phyloP scores from a whole-genome alignment of 2,113 vertebrate genomes.

The Mungos mungo region DNA sequence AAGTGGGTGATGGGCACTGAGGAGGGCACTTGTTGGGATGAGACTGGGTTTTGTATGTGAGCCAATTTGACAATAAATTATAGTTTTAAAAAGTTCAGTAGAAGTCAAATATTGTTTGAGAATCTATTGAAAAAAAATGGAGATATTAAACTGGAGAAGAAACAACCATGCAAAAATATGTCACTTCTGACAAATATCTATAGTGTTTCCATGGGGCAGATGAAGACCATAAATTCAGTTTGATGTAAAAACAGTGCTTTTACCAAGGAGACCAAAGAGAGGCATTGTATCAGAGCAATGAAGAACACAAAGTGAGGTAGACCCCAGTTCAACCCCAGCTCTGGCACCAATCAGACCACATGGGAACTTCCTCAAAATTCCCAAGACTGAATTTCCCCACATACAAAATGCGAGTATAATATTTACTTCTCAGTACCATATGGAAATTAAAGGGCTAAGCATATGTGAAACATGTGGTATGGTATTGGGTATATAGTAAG shows the following conservation, averaged over 20 bases:
- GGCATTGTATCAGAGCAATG: background rate
- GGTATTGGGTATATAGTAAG: background rate
- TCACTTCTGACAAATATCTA: background rate
- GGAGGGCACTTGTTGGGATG: too few species aligned
- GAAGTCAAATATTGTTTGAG: background rate
- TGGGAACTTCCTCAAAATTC: background rate
- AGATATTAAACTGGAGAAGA: background rate
- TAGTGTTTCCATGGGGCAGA: background rate
- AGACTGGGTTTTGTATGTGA: too few species aligned
- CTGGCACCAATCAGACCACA: background rate
- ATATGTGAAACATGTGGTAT: background rate
- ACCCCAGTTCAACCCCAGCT: background rate
- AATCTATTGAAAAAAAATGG: too few species aligned
- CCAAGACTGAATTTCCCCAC: background rate
- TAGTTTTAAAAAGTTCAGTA: background rate
- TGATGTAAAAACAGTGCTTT: background rate
- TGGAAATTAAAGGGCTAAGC: background rate
- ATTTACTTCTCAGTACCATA: rapidly evolving
- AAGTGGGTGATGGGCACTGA: too few species aligned
- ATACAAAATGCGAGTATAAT: background rate
- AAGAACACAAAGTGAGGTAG: background rate
- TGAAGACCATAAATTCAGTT: background rate
- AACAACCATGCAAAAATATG: background rate
- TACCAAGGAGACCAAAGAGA: background rate
- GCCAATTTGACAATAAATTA: too few species aligned